Conservation (phyloP, 2,797 vertebrate species). For the Botia kubotai region DNA sequence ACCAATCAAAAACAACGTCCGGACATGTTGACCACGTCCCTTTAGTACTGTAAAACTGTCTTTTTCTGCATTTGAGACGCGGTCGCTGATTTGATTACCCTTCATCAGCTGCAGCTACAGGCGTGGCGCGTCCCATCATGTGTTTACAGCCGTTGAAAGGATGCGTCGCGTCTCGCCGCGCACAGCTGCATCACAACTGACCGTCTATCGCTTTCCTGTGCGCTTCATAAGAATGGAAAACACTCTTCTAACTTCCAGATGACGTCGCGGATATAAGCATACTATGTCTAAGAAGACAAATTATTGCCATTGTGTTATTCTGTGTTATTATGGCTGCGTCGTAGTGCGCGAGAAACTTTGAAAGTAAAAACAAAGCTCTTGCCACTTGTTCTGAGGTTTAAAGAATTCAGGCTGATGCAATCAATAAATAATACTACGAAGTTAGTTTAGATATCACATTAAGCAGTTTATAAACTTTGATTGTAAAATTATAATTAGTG, state of each 20-base stretch:
- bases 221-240: conserved; percentile 6
- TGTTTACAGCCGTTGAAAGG: conserved; percentile 42
- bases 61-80: not conserved
- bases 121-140: conserved; percentile 26
- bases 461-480: no score
- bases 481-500: no score
- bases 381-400: not conserved
- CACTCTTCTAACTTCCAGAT: not conserved
- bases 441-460: not conserved
- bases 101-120: not conserved
- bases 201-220: not conserved
- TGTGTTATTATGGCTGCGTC: conserved; percentile 44
- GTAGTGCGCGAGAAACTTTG: conserved; percentile 31
- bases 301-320: not conserved
- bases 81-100: conserved; percentile 1
- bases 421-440: not conserved
- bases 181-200: not conserved
- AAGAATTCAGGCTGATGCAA: not conserved
- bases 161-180: conserved; percentile 20
- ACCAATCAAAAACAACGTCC: not conserved
- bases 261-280: not conserved
- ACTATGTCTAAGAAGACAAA: conserved; percentile 11
- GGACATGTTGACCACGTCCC: not conserved
- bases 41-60: not conserved
- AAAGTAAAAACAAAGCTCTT: no score